Evolutionary conservation across 2,797 vertebrate species (phyloP).

Genomic region (Pygocentrus nattereri): DNA sequence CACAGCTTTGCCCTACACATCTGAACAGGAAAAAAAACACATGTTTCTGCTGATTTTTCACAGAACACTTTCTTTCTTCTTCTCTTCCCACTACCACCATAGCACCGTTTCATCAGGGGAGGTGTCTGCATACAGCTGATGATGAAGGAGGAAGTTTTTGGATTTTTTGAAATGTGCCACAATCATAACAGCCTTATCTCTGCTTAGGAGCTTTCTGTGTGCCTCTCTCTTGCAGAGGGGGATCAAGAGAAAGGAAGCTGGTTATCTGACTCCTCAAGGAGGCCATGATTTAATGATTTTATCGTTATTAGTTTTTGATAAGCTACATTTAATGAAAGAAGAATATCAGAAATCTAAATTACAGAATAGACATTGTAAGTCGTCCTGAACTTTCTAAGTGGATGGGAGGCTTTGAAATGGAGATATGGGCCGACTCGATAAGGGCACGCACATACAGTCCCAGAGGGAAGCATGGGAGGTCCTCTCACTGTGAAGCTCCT

Average conservation of each 20-base stretch:
- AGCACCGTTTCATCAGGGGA: slow-evolving; percentile 2
- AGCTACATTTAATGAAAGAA: slow-evolving; percentile 58
- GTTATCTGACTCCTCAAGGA: slow-evolving; percentile 54
- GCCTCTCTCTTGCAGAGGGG: slow-evolving; percentile 23
- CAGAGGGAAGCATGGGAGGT: slow-evolving; percentile 47
- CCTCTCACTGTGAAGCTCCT: slow-evolving; percentile 15
- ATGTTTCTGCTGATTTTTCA: slow-evolving; percentile 26
- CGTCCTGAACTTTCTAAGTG: slow-evolving; percentile 50
- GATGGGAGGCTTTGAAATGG: slow-evolving; percentile 56
- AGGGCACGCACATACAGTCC: slow-evolving; percentile 19
- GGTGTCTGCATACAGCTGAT: slow-evolving; percentile 24
- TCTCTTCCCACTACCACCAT: slow-evolving; percentile 1
- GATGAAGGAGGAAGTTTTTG: slow-evolving; percentile 10
- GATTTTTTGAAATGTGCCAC: slow-evolving; percentile 10
- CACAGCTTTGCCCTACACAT: slow-evolving; percentile 75
- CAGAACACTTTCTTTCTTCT: not conserved
- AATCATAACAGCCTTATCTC: slow-evolving; percentile 50
- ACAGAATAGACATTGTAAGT: slow-evolving; percentile 47
- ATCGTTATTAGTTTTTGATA: slow-evolving; percentile 57
- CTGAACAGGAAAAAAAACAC: slow-evolving; percentile 69
- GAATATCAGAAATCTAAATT: slow-evolving; percentile 54
- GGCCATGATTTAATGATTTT: slow-evolving; percentile 55
- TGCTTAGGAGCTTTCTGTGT: slow-evolving; percentile 36
- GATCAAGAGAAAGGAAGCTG: slow-evolving; percentile 50
- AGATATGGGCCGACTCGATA: slow-evolving; percentile 46